These are phyloP conservation scores for Phalacrocorax aristotelis DNA, from an alignment of 2,113 vertebrate species.

Conservation along the genomic window DNA sequence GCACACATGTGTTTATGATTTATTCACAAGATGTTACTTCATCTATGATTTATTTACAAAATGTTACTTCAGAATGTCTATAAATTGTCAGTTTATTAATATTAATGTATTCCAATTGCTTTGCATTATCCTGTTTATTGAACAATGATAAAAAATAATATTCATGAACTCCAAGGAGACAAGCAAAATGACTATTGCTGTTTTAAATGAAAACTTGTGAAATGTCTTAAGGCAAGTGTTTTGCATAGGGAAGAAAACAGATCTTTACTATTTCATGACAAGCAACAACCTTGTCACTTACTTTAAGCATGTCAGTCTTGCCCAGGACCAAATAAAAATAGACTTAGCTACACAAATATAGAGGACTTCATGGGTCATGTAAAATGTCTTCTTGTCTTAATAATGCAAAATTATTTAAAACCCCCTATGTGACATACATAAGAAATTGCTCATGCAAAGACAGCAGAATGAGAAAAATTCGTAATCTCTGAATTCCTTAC, in stretches of 20 bases:
- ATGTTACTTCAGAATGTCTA: neutral
- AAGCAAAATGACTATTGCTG: neutral
- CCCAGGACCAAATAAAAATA: neutral
- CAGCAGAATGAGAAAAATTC: neutral
- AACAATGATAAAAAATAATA: constrained; percentile 1
- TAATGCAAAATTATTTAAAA: neutral
- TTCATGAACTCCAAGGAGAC: neutral
- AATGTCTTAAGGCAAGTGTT: neutral
- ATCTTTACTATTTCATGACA: neutral
- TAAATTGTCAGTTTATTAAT: neutral
- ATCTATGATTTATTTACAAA: neutral
- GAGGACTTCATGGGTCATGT: neutral
- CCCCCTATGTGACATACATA: rapidly evolving
- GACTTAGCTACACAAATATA: neutral
- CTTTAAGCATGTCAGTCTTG: neutral
- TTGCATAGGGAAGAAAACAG: neutral
- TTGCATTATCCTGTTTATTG: neutral
- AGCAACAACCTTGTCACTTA: neutral
- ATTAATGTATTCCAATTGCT: neutral
- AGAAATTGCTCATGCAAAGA: neutral
- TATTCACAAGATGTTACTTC: neutral
- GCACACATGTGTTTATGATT: neutral
- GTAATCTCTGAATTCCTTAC: neutral
- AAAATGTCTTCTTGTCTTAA: neutral
- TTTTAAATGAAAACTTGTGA: constrained; percentile 6